These are phyloP conservation scores for Aplidium turbinatum DNA, from an alignment of 23 tunicate genomes.

Conservation along the genomic window DNA sequence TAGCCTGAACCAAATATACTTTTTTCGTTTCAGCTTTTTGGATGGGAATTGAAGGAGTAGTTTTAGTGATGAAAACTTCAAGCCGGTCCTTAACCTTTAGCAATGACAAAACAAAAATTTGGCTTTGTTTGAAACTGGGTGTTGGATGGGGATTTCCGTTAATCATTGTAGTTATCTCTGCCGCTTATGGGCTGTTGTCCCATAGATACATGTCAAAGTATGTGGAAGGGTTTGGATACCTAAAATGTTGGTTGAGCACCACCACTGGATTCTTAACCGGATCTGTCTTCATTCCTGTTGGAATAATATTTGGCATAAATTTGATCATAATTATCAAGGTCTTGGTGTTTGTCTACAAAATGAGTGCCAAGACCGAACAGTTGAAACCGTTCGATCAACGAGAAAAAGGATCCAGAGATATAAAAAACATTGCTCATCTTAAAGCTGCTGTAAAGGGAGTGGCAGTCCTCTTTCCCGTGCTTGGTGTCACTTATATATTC, in stretches of 20 bases:
- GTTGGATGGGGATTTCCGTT: conserved; percentile 42
- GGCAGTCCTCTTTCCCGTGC: conserved; percentile 36
- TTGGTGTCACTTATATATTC: conserved; percentile 32
- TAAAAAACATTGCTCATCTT: conserved; percentile 7
- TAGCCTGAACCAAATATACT: too few species aligned
- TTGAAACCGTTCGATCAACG: background rate
- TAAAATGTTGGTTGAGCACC: background rate
- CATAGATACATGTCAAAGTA: background rate
- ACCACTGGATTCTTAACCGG: background rate
- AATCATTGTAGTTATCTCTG: conserved; percentile 24
- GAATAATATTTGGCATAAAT: conserved; percentile 8
- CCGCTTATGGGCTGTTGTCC: conserved; percentile 19
- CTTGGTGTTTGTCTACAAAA: conserved; percentile 28
- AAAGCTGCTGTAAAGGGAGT: conserved; percentile 27
- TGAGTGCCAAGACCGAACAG: conserved; percentile 4
- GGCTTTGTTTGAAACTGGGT: conserved; percentile 8
- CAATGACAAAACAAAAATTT: conserved; percentile 26
- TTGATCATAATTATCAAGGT: conserved; percentile 6
- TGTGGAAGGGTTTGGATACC: conserved; percentile 1
- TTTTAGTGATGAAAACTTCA: conserved; percentile 59
- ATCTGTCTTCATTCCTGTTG: conserved; percentile 30
- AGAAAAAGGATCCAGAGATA: background rate
- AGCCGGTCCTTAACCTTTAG: conserved; percentile 20
- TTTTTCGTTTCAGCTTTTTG: conserved; percentile 64
- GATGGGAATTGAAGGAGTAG: conserved; percentile 69